Evolutionary conservation across 2,113 vertebrate species (phyloP).

Genomic region (Aptenodytes patagonicus): DNA sequence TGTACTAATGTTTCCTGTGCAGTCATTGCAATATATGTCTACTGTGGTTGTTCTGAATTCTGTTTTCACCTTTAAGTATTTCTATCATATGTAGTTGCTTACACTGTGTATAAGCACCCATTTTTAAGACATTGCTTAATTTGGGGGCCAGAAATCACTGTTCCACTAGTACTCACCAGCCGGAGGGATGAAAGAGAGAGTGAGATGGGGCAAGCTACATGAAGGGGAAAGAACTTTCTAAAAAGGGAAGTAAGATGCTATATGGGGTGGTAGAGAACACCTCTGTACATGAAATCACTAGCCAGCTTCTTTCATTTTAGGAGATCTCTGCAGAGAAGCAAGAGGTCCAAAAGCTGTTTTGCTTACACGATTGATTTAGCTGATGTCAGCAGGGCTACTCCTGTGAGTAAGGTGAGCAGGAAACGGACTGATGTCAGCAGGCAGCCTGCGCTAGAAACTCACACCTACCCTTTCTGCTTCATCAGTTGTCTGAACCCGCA

Average conservation of each 20-base stretch:
- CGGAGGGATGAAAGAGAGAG: neutral
- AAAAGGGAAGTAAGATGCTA: neutral
- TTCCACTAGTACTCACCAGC: neutral
- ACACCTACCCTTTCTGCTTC: conserved; percentile 70
- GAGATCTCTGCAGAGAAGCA: neutral
- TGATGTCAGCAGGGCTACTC: neutral
- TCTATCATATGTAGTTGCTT: neutral
- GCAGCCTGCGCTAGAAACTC: conserved; percentile 36
- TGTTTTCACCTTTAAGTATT: neutral
- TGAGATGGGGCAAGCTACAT: neutral
- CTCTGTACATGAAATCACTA: neutral
- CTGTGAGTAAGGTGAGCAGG: conserved; percentile 52
- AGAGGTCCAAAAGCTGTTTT: neutral
- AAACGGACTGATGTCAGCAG: conserved; percentile 36
- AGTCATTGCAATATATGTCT: neutral
- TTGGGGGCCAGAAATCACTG: neutral
- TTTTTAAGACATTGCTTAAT: neutral
- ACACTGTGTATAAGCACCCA: neutral
- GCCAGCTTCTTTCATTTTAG: neutral
- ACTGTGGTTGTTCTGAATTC: neutral
- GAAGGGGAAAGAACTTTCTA: neutral
- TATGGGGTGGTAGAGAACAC: neutral
- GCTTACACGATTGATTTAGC: neutral
- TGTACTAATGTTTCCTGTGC: conserved; percentile 9
- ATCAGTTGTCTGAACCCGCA: conserved; percentile 57